Conservation (phyloP, 2,797 vertebrate species). For the Macrochelys suwanniensis region DNA sequence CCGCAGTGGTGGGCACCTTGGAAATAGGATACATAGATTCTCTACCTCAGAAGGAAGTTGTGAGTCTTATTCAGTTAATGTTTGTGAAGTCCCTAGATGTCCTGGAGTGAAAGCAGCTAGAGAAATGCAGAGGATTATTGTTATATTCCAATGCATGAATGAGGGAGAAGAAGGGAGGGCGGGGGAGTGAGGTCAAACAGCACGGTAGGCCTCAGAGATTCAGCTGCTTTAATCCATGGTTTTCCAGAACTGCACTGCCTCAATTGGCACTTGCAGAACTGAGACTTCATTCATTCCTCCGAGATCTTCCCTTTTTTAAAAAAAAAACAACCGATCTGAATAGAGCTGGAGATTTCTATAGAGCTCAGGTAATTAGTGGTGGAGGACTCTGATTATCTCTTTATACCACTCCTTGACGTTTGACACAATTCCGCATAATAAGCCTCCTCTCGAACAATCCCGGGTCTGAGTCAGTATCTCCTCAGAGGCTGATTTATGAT, state of each 20-base stretch:
- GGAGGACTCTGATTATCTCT: constrained; percentile 66
- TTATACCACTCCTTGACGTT: constrained; percentile 53
- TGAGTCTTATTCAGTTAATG: constrained; percentile 46
- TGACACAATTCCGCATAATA: constrained; percentile 64
- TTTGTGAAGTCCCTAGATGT: background rate
- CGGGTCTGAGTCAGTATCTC: constrained; percentile 24
- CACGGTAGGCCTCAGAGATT: background rate
- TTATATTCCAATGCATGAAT: constrained; percentile 43
- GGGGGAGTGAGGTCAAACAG: constrained; percentile 10
- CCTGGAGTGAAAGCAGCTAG: constrained; percentile 51
- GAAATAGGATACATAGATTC: background rate
- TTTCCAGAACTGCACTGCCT: constrained; percentile 9
- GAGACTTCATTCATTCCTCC: constrained; percentile 44
- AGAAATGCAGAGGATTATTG: constrained; percentile 32
- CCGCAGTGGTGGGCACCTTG: background rate
- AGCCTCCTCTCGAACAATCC: constrained; percentile 35
- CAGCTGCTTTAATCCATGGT: background rate
- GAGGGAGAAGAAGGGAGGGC: background rate
- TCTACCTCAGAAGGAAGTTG: background rate
- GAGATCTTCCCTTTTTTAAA: background rate
- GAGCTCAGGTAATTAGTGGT: constrained; percentile 65
- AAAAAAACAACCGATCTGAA: constrained; percentile 21
- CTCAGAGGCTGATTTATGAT: constrained; percentile 27
- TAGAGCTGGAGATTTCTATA: constrained; percentile 53
- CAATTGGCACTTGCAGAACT: constrained; percentile 30